phyloP scores from a whole-genome alignment of 2,888 invertebrate genomes.

The Caenorhabditis uteleia region DNA sequence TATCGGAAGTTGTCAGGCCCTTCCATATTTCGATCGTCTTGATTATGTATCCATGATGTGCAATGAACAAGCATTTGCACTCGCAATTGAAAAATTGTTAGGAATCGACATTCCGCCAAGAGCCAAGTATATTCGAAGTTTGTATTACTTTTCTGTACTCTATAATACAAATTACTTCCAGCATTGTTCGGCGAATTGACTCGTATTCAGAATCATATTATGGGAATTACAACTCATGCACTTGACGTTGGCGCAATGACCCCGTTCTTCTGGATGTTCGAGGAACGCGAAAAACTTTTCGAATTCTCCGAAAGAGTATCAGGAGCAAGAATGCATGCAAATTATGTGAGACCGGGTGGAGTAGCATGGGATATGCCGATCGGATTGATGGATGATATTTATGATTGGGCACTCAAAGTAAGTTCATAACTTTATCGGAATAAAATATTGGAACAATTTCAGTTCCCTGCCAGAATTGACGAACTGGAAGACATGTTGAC shows the following conservation, averaged over 20 bases:
- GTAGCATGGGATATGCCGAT: conserved; percentile 90
- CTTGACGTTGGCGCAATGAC: conserved; percentile 95
- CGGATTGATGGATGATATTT: conserved; percentile 94
- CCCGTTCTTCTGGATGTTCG: conserved; percentile 98
- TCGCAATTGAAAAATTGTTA: conserved; percentile 93
- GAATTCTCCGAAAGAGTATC: conserved; percentile 98
- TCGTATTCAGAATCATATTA: conserved; percentile 92
- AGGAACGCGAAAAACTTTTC: conserved; percentile 78
- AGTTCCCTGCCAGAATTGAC: conserved; percentile 89
- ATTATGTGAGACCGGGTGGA: conserved; percentile 96
- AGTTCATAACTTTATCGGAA: neutral
- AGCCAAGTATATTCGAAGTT: conserved; percentile 94
- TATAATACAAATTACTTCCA: conserved; percentile 70
- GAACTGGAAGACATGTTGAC: conserved; percentile 94
- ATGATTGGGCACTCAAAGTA: conserved; percentile 79
- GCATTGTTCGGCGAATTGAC: conserved; percentile 94
- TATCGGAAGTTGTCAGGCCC: conserved; percentile 73
- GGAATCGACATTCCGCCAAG: conserved; percentile 77
- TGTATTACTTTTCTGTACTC: conserved; percentile 1
- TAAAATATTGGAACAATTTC: conserved; percentile 1
- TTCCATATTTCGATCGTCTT: conserved; percentile 90
- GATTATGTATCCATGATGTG: conserved; percentile 99
- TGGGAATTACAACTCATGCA: conserved; percentile 95
- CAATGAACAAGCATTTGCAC: conserved; percentile 93
- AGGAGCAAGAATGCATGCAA: conserved; percentile 98